phyloP scores from a whole-genome alignment of 2,797 vertebrate genomes.

The Halcyon smyrnensis region DNA sequence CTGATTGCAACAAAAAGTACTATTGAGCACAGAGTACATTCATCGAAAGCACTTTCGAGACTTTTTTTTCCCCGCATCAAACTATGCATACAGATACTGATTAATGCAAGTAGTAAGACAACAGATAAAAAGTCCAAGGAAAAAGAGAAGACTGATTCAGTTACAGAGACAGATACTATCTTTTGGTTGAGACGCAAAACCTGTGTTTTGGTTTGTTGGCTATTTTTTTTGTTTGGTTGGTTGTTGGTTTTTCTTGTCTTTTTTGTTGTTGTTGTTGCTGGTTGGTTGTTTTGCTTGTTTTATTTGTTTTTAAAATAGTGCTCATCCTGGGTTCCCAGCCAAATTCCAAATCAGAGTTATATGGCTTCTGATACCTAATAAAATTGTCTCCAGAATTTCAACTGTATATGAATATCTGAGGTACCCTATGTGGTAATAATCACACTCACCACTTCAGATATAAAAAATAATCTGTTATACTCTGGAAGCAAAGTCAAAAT shows the following conservation, averaged over 20 bases:
- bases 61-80: rapidly evolving
- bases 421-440: neutral
- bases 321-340: neutral
- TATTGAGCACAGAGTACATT: neutral
- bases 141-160: neutral
- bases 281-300: too few species aligned
- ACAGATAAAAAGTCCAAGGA: neutral
- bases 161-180: neutral
- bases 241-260: too few species aligned
- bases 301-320: too few species aligned
- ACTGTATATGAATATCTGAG: neutral
- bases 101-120: neutral
- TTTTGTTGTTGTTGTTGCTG: too few species aligned
- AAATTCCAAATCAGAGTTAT: neutral
- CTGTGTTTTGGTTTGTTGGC: too few species aligned
- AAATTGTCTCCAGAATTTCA: neutral
- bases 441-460: neutral
- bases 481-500: neutral
- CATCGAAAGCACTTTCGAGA: neutral
- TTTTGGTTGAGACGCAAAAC: neutral
- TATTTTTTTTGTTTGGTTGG: too few species aligned
- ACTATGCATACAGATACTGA: neutral
- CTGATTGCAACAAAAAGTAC: neutral
- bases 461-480: neutral
- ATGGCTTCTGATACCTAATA: neutral